Percentiles rank a stretch among this genome's conserved stretches.
Evolutionary conservation across 1,140 invertebrate genomes (phyloP).

Genomic region (Lucilia cuprina): DNA sequence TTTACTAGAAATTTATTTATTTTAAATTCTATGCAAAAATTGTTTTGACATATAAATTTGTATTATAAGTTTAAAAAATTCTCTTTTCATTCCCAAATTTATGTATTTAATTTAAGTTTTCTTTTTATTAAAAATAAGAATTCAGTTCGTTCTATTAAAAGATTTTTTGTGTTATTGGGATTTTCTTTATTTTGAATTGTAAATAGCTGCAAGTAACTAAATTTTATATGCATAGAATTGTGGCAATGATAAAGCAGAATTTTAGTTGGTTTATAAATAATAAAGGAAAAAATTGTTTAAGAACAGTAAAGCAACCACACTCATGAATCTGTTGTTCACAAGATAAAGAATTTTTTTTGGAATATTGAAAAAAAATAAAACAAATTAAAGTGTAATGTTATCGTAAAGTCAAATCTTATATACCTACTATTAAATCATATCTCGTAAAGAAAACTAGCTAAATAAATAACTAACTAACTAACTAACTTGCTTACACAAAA

Average conservation of each 20-base stretch:
- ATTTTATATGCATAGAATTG: conserved; percentile 22
- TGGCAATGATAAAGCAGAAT: not conserved
- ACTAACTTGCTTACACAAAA: no score
- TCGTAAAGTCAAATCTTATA: no score
- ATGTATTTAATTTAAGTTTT: not conserved
- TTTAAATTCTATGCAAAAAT: not conserved
- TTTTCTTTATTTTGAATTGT: conserved; percentile 6
- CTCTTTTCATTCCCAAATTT: not conserved
- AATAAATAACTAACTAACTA: no score
- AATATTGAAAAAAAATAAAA: not conserved
- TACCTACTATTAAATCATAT: no score
- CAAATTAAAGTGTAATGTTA: no score
- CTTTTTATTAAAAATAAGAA: not conserved
- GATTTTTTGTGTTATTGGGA: conserved; percentile 15
- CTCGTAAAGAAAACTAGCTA: no score
- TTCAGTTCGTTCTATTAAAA: not conserved
- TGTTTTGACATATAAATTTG: not conserved
- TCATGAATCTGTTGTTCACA: conserved; percentile 1
- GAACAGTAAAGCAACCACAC: conserved; percentile 7
- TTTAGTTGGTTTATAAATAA: not conserved
- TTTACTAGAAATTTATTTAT: not conserved
- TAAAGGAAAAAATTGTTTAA: not conserved
- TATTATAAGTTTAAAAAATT: not conserved
- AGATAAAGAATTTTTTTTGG: conserved; percentile 9
- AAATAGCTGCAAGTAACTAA: conserved; percentile 30